These are phyloP conservation scores for Barypeithes pellucidus DNA, from an alignment of 2,888 invertebrate genomes.

Conservation along the genomic window DNA sequence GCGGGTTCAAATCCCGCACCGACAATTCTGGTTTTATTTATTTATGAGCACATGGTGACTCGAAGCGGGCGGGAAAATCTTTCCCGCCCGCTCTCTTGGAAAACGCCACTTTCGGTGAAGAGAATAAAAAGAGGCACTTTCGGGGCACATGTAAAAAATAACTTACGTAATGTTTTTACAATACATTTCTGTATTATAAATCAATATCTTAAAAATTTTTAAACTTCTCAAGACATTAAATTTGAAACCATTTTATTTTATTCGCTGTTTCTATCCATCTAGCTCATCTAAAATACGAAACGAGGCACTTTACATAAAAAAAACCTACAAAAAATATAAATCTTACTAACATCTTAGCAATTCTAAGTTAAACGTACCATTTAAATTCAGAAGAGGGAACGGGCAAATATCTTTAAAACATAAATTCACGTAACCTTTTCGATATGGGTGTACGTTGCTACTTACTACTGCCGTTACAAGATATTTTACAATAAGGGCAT, in stretches of 20 bases:
- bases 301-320: constrained; percentile 50
- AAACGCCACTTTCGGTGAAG: too few species aligned
- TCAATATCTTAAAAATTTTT: background rate
- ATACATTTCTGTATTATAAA: background rate
- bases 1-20: too few species aligned
- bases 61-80: too few species aligned
- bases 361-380: constrained; percentile 51
- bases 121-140: too few species aligned
- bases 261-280: constrained; percentile 12
- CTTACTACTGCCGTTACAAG: constrained; percentile 39
- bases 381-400: constrained; percentile 51
- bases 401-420: constrained; percentile 53
- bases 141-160: too few species aligned
- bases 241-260: constrained; percentile 21
- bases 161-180: too few species aligned
- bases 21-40: too few species aligned
- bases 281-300: constrained; percentile 26
- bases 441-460: constrained; percentile 46
- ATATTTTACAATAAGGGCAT: constrained; percentile 40
- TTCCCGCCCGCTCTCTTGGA: too few species aligned
- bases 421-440: constrained; percentile 53
- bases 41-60: too few species aligned
- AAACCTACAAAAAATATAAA: constrained; percentile 50
- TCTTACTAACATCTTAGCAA: constrained; percentile 53
- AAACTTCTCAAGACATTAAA: background rate